These are phyloP conservation scores for Oreochromis niloticus DNA, from an alignment of 2,113 vertebrate genomes.

Conservation along the genomic window DNA sequence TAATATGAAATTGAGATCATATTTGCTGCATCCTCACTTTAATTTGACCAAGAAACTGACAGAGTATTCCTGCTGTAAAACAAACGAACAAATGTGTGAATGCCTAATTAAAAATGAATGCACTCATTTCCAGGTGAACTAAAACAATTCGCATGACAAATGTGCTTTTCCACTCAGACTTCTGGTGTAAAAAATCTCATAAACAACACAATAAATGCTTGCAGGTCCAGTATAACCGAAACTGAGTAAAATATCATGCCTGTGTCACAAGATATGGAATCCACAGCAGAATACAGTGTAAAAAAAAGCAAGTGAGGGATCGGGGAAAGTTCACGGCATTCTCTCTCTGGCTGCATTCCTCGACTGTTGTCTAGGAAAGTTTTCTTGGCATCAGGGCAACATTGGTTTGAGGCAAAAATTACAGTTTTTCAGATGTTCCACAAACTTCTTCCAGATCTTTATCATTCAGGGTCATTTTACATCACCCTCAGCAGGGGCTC, in stretches of 20 bases:
- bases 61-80: not conserved
- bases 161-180: not conserved
- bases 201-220: not conserved
- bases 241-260: not conserved
- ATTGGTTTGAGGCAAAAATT: not conserved
- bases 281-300: not conserved
- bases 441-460: accelerated
- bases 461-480: not conserved
- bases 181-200: not conserved
- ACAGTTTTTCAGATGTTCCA: not conserved
- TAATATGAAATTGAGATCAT: not conserved
- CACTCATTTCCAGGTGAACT: accelerated
- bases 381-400: not conserved
- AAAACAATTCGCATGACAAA: not conserved
- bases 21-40: not conserved
- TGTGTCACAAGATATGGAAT: not conserved
- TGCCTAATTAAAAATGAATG: not conserved
- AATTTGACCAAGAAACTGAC: not conserved
- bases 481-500: accelerated
- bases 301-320: accelerated
- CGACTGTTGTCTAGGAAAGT: not conserved
- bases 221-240: accelerated
- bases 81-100: not conserved
- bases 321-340: not conserved
- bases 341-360: not conserved